Conservation (phyloP, 2,113 vertebrate species). For the Neolamprologus fasciatus region DNA sequence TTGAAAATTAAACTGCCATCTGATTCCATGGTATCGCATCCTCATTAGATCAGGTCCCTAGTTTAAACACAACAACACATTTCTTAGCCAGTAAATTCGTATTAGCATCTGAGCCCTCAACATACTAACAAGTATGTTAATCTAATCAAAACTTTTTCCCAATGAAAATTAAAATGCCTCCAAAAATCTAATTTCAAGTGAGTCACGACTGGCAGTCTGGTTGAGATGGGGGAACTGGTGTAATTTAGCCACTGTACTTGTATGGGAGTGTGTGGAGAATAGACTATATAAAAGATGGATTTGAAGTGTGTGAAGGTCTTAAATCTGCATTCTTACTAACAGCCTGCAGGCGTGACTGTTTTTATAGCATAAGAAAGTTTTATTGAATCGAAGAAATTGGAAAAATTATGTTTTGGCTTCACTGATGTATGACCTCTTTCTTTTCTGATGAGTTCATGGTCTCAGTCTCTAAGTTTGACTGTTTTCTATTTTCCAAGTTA, state of each 20-base stretch:
- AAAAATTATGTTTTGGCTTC: background rate
- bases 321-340: background rate
- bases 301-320: background rate
- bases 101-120: background rate
- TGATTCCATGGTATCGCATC: background rate
- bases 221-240: background rate
- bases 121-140: background rate
- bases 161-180: background rate
- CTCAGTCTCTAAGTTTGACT: background rate
- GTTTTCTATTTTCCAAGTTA: background rate
- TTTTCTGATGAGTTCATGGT: background rate
- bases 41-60: background rate
- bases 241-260: background rate
- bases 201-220: background rate
- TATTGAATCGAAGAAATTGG: background rate
- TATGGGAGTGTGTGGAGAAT: background rate
- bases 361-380: background rate
- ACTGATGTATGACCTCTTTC: background rate
- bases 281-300: background rate
- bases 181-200: background rate
- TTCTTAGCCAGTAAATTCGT: background rate
- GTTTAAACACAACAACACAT: background rate
- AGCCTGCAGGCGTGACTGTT: rapidly evolving
- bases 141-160: background rate
- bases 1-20: background rate